Base-by-base conservation (phyloP, 1,140 invertebrate species). In the Hylyphantes graminicola region DNA sequence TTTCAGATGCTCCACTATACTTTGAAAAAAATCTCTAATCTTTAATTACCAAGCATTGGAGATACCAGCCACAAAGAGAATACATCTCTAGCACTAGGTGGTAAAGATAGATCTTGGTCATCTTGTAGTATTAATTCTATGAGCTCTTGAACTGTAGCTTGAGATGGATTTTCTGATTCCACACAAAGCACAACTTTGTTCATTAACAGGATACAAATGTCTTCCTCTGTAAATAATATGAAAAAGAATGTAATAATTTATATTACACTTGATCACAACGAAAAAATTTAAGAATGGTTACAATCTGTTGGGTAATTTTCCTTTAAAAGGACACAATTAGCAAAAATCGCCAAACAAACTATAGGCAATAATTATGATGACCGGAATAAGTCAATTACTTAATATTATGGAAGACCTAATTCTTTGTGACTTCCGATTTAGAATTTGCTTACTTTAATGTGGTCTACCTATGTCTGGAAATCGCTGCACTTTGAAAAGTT, bases 31-130 rank as follows among this genome's bases (percentile, higher is more conserved):
- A 77, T 55, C 64, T 21, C 15, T 75, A 15, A n/a, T 15, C 17
- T 64, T 21, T 19, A 68, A 79, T 87, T 87, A 92, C 92, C 92
- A 75, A 93, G 86, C 78, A 93, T 90, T 2, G 92, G 90, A 51
- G 93, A 94, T 70, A 92, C 92, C 88, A 94, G 91, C 93, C 93
- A 94, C 12, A 94, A 86, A 7, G 92, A 91, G 87, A 94, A 94
- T 8, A 94, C 91, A 86, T 91, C 90, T 68, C 90, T 87, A 54
- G 92, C 90, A 63, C 90, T 90, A 85, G 90, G 90, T 5, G 92
- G 90, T 50, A 93, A 87, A 59, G 90, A 90, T 21, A 94, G 87
- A 86, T 93, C 92, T 82, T 91, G 90, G 86, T 93, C 93, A 7
- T 90, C 89, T 74, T 80, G 61, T 15, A 92, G 87, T 48, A 92